Percentiles rank a stretch among this genome's conserved stretches.
Conservation (phyloP, 92 coral and sea anemone species). For the Metridium senile region DNA sequence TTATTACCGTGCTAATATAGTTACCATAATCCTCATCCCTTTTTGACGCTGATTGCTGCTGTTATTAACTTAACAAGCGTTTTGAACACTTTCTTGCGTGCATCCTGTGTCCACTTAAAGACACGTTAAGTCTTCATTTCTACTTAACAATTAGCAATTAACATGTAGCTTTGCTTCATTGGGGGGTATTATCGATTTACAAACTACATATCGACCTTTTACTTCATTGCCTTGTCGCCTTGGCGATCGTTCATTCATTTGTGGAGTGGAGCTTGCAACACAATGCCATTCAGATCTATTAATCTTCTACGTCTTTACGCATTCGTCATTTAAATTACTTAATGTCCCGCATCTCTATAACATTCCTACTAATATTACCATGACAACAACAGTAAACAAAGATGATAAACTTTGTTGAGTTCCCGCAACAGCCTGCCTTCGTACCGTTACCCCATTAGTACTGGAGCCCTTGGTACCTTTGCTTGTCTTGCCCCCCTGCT, state of each 20-base stretch:
- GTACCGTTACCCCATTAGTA: conserved; percentile 6
- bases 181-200: not conserved
- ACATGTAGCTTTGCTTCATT: not conserved
- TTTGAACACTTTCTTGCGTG: not conserved
- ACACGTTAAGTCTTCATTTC: not conserved
- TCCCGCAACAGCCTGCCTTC: not conserved
- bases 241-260: too few relatives aligned
- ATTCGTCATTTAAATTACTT: too few relatives aligned
- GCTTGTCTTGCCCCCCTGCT: conserved; percentile 37
- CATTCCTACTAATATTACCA: not conserved
- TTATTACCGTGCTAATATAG: not conserved
- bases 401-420: not conserved
- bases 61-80: not conserved
- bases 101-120: not conserved
- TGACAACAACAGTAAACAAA: not conserved
- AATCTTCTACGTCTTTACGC: too few relatives aligned
- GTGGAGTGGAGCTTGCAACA: too few relatives aligned
- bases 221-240: too few relatives aligned
- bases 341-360: too few relatives aligned
- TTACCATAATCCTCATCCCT: not conserved
- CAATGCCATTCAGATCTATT: too few relatives aligned
- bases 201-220: too few relatives aligned
- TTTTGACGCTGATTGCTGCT: not conserved
- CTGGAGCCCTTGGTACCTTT: conserved; percentile 36
- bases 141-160: not conserved